Percentiles rank a stretch among this genome's conserved stretches.
These are phyloP conservation scores for Ptychadena robeensis DNA, from an alignment of 2,797 vertebrate species.

Conservation along the genomic window DNA sequence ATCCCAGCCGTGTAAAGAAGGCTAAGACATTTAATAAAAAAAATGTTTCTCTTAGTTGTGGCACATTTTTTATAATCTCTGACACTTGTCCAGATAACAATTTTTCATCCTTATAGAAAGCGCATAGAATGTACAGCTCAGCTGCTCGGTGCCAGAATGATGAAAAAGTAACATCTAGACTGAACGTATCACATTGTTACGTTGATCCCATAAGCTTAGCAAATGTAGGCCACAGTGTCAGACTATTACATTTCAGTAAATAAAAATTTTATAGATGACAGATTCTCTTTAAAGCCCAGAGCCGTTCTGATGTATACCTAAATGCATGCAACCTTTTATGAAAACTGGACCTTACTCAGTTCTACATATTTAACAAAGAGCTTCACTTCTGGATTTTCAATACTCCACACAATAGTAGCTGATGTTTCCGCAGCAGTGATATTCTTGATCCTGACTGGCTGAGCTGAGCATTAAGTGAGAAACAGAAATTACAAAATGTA, in stretches of 20 bases:
- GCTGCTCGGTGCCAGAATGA: not conserved
- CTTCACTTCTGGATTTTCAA: slow-evolving; percentile 89
- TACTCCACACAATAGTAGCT: slow-evolving; percentile 93
- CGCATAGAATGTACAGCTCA: not conserved
- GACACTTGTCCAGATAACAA: not conserved
- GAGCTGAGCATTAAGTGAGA: slow-evolving; percentile 82
- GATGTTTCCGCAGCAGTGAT: slow-evolving; percentile 85
- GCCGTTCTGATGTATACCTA: not conserved
- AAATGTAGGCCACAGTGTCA: not conserved
- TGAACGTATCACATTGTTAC: not conserved
- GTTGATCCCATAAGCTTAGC: not conserved
- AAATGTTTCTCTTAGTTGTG: too few relatives aligned
- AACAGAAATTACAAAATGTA: slow-evolving; percentile 68
- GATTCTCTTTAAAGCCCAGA: not conserved
- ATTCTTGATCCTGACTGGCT: slow-evolving; percentile 83
- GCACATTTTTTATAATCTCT: too few relatives aligned
- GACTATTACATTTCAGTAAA: too few relatives aligned
- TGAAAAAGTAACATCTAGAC: not conserved
- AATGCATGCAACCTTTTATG: slow-evolving; percentile 61
- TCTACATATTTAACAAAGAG: slow-evolving; percentile 94
- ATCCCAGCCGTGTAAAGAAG: too few relatives aligned
- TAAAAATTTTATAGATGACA: not conserved
- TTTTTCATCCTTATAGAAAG: not conserved
- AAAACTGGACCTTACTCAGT: slow-evolving; percentile 88
- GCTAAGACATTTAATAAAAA: too few relatives aligned